Base-by-base conservation (phyloP, 2,888 invertebrate species). In the Rhorus exstirpatorius region DNA sequence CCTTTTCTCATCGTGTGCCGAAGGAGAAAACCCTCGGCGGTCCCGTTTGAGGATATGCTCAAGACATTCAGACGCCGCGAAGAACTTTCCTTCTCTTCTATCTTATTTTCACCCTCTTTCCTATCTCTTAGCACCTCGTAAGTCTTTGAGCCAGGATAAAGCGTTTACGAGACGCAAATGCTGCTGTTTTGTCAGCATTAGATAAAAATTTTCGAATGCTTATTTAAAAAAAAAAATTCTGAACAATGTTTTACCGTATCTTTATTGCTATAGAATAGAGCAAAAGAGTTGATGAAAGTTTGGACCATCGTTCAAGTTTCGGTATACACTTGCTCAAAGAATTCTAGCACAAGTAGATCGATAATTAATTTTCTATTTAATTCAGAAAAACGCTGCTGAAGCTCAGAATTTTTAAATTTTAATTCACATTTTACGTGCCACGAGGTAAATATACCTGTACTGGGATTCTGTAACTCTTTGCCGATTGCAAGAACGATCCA, bases 1-100 rank as follows among this genome's bases (percentile, higher is more conserved):
- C 70, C 31, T 49, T 58, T 55, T 14, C 65, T 19, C 53, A 26
- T 67, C 55, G 17, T 24, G 46, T 41, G 53, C n/a, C 60, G 58
- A 76, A 76, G 76, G 53, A 60, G 49, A 86, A 85, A 85, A 85
- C 86, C 81, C 72, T 77, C 58, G 72, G 46, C 82, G 68, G 87
- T 87, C 89, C 88, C 88, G 84, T 88, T 87, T 60, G 85, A 86
- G 87, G 81, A 89, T 89, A 88, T 87, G 86, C 86, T 86, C 85
- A 81, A 80, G 80, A 84, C 81, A 65, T 51, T 26, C 44, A 80
- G 65, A 58, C 75, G 68, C 70, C 78, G 77, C 55, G 65, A 68
- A 78, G 80, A 78, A 79, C 77, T 84, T 82, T 71, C 44, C 53
- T 44, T 67, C 58, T 60, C 26, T 55, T 78, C 55, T 41, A 14